These are phyloP conservation scores for Drosophila lacteicornis DNA, from an alignment of 1,140 invertebrate species.

Conservation along the genomic window DNA sequence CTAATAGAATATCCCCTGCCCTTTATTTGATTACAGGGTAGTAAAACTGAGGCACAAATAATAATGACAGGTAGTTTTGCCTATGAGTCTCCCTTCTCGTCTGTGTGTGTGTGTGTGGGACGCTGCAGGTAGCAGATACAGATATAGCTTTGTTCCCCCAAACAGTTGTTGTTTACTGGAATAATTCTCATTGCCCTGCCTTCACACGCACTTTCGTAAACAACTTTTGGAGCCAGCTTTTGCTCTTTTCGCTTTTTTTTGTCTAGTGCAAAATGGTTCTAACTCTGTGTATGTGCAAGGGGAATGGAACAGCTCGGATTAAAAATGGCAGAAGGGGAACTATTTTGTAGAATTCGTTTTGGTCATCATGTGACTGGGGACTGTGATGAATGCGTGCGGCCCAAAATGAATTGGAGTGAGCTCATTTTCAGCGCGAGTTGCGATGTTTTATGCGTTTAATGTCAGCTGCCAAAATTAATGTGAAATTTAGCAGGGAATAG, in stretches of 20 bases:
- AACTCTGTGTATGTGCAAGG: conserved; percentile 28
- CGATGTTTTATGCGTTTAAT: conserved; percentile 28
- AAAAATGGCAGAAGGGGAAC: conserved; percentile 30
- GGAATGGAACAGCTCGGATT: conserved; percentile 6
- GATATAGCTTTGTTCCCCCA: conserved; percentile 32
- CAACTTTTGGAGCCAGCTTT: conserved; percentile 66
- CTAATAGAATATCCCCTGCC: neutral
- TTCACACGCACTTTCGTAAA: conserved; percentile 83
- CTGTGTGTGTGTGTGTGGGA: conserved; percentile 56
- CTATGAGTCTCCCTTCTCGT: conserved; percentile 56
- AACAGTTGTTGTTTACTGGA: conserved; percentile 62
- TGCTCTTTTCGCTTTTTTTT: conserved; percentile 37
- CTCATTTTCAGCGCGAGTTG: conserved; percentile 20
- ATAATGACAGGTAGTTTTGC: conserved; percentile 79
- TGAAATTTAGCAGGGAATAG: neutral
- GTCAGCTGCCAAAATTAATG: neutral
- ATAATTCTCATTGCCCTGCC: conserved; percentile 71
- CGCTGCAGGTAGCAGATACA: conserved; percentile 68
- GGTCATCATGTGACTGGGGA: conserved; percentile 68
- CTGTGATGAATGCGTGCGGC: conserved; percentile 59
- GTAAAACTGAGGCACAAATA: conserved; percentile 54
- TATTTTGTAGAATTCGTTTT: conserved; percentile 2
- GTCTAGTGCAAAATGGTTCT: conserved; percentile 64
- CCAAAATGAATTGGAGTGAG: conserved; percentile 43
- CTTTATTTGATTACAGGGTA: conserved; percentile 22